A percentile compares a stretch with the other conserved stretches of the same genome.
Evolutionary conservation across 2,888 invertebrate species (phyloP).

Genomic region (Melieria picta): DNA sequence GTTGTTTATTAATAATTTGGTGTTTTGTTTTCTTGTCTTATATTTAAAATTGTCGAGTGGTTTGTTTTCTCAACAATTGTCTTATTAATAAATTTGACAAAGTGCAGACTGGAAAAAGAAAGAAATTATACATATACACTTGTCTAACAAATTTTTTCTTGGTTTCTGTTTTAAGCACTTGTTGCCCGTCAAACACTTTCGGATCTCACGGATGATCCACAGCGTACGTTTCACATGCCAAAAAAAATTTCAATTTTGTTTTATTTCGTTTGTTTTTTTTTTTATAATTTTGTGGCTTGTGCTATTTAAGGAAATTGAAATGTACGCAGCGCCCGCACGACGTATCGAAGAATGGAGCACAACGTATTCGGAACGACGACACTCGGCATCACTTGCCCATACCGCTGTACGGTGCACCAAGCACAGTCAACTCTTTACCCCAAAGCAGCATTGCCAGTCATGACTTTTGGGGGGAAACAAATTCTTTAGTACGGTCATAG

Average conservation of each 20-base stretch:
- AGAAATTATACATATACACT: too few species aligned
- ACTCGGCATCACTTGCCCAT: slow-evolving; percentile 4
- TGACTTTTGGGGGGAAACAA: too few species aligned
- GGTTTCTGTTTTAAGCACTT: slow-evolving; percentile 16
- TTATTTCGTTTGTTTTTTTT: slow-evolving; percentile 6
- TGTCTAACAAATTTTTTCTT: not conserved
- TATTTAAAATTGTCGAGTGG: slow-evolving; percentile 7
- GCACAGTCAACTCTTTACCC: slow-evolving; percentile 24
- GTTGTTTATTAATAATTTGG: slow-evolving; percentile 30
- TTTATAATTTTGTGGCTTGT: slow-evolving; percentile 7
- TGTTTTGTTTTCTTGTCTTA: slow-evolving; percentile 23
- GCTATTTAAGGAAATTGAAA: slow-evolving; percentile 4
- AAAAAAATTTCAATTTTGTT: not conserved
- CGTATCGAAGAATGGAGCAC: slow-evolving; percentile 18
- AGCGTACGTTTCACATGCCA: not conserved
- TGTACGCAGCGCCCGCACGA: slow-evolving; percentile 24
- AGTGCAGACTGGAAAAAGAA: too few species aligned
- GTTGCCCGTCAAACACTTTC: not conserved
- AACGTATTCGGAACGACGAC: slow-evolving; percentile 12
- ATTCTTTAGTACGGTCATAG: too few species aligned
- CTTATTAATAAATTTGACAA: too few species aligned
- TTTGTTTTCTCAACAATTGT: slow-evolving; percentile 17
- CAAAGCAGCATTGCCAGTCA: slow-evolving; percentile 12
- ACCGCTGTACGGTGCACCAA: slow-evolving; percentile 6
- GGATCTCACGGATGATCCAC: too few species aligned